Percentiles rank a stretch among this genome's conserved stretches.
Conservation (phyloP, 2,113 vertebrate genomes). For the Sinocyclocheilus grahami region DNA sequence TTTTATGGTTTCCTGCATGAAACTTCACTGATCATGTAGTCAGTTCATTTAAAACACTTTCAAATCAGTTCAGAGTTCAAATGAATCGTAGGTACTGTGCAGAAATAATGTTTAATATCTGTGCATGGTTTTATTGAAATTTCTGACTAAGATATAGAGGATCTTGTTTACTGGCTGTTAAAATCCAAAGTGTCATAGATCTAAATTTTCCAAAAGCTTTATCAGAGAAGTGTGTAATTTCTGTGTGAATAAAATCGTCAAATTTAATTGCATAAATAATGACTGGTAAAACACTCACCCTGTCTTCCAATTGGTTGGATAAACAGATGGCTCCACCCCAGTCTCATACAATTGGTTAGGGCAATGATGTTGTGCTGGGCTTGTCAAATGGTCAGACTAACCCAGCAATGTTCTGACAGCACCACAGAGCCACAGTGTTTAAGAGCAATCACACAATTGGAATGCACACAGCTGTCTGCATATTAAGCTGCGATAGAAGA, state of each 20-base stretch:
- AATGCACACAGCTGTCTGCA: no score
- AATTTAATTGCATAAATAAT: background rate
- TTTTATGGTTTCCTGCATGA: constrained; percentile 17
- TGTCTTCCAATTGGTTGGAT: background rate
- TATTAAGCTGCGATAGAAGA: background rate
- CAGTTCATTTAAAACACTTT: background rate
- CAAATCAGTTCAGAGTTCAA: background rate
- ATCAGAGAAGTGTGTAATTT: background rate
- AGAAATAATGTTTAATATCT: background rate
- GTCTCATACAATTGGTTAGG: background rate
- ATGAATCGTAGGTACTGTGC: background rate
- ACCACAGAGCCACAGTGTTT: background rate
- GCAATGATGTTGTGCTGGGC: background rate
- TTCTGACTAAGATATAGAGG: background rate
- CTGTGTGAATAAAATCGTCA: background rate
- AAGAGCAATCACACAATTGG: background rate
- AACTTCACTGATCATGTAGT: background rate
- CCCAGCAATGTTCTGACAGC: background rate
- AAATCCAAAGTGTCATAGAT: background rate
- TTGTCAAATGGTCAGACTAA: background rate
- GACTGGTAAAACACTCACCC: background rate
- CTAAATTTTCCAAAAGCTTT: background rate
- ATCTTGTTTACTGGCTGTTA: background rate
- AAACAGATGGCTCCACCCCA: background rate
- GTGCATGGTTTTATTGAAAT: background rate